Percentiles rank a stretch among this genome's conserved stretches.
These are phyloP conservation scores for Picus viridis DNA, from an alignment of 2,797 vertebrate genomes.

Conservation along the genomic window DNA sequence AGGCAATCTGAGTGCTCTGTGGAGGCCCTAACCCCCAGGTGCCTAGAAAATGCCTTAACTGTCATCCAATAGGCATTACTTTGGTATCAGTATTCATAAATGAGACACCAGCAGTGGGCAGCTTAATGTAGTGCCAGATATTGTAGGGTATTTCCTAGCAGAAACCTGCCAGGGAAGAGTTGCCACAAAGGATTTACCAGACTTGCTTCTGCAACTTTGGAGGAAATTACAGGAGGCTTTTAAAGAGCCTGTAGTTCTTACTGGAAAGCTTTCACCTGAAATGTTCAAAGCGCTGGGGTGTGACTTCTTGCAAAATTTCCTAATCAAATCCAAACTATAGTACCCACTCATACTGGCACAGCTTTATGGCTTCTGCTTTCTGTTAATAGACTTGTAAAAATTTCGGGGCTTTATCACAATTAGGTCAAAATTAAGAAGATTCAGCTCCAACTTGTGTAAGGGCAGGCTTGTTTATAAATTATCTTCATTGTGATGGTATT, in stretches of 20 bases:
- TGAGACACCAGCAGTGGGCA: background rate
- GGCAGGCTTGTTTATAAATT: background rate
- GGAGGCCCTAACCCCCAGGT: accelerated
- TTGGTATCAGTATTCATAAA: background rate
- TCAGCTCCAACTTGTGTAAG: background rate
- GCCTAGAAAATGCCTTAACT: background rate
- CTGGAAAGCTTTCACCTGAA: background rate
- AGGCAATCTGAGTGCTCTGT: background rate
- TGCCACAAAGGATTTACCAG: background rate
- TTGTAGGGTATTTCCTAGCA: background rate
- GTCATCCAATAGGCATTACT: background rate
- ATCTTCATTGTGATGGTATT: background rate
- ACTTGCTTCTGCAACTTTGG: background rate
- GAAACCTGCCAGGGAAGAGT: background rate
- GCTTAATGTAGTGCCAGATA: background rate
- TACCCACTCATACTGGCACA: background rate
- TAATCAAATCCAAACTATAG: background rate
- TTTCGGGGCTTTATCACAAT: accelerated
- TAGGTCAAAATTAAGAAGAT: background rate
- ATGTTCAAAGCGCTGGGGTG: background rate
- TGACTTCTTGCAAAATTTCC: background rate
- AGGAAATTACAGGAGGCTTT: background rate
- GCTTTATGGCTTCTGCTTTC: background rate
- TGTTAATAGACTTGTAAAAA: background rate
- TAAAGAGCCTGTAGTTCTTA: background rate